Evolutionary conservation across 2,888 invertebrate genomes (phyloP).

Genomic region (Drepanosiphum platanoidis): DNA sequence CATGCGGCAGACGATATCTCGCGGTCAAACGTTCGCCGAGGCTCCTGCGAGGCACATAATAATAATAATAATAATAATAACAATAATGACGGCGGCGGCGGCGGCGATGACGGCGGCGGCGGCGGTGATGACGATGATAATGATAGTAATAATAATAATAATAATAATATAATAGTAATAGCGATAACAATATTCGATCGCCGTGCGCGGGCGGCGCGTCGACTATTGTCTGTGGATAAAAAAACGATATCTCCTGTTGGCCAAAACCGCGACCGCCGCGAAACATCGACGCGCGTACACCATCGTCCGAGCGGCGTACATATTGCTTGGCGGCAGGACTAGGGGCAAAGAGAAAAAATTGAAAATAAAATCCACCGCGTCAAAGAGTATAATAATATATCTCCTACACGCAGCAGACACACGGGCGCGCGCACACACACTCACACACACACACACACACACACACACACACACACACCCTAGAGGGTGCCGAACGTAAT

Average conservation of each 20-base stretch:
- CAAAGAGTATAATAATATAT: no score
- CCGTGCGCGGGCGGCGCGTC: no score
- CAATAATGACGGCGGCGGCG: background rate
- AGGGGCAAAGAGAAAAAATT: background rate
- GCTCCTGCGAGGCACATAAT: no score
- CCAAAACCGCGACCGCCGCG: background rate
- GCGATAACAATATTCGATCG: no score
- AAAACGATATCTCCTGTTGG: background rate
- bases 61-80: no score
- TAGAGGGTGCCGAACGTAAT: conserved; percentile 18
- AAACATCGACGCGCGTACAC: background rate
- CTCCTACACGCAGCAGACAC: no score
- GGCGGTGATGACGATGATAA: background rate
- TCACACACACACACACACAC: background rate
- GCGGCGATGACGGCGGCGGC: background rate
- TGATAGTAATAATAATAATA: background rate
- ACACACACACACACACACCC: conserved; percentile 31
- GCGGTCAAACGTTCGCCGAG: no score
- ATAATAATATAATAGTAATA: background rate
- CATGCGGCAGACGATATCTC: no score
- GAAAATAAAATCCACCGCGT: background rate
- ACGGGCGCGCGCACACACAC: background rate
- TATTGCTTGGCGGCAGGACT: background rate
- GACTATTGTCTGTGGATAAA: no score
- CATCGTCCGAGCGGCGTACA: background rate